Evolutionary conservation across 2,797 vertebrate genomes (phyloP), one percentile per base, ranked within the genome.

Genomic region (Mormyrus proboscirostris): DNA sequence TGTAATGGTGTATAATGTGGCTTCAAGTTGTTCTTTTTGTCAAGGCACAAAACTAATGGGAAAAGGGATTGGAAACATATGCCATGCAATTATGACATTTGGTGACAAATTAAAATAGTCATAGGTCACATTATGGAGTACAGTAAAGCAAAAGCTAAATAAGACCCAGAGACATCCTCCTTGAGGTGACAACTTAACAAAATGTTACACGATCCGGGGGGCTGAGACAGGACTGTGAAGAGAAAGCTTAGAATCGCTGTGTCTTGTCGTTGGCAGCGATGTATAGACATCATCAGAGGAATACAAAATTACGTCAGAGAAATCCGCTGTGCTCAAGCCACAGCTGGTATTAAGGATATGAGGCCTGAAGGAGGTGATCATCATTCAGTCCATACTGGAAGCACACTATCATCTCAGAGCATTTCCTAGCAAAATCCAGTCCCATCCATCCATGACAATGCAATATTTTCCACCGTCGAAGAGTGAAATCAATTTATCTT

Each of bases 401-500:
- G 79, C 47, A 25, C 4, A 3, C 47, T 25, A 49, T 50, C 79
- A 84, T 49, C 22, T 84, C 44, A 50, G 38, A 49, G 38, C 8
- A 79, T 16, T 79, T 79, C 44, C 73, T 44, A 79, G 33, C 19
- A n/a, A 84, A 49, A 49, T 84, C 8, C 47, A 84, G n/a, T 9
- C 82, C 44, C 82, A 84, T 50, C 19, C 16, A 84, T 84, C 82
- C 82, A 44, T 44, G 44, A 51, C 47, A 84, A 84, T 50, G 47
- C 82, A 84, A 87, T 55, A 59, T 41, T 87, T 87, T 38, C 29
- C 12, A 57, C 50, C 25, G 85, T 16, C 33, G 29, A 87, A 57
- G 16, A 87, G 16, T 87, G 50, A 87, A 87, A 87, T 87, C 50
- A 19, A 49, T 57, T 86, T 38, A 49, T 86, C 12, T 79, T 86